Evolutionary conservation across 1,140 invertebrate genomes (phyloP), one percentile per base, ranked within the genome.

Genomic region (Temnothorax nylanderi): DNA sequence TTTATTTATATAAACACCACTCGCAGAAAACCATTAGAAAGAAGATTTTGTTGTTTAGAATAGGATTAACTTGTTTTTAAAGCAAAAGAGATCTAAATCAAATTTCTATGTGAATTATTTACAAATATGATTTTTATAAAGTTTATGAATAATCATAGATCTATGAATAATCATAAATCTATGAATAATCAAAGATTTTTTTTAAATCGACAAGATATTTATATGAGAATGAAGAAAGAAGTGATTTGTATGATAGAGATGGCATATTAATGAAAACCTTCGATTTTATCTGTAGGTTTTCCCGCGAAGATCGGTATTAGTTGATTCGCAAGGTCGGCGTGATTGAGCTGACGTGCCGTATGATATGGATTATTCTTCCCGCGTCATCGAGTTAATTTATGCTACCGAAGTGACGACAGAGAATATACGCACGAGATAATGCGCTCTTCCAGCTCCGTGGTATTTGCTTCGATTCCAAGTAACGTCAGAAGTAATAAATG

Each of bases 281-380:
- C 21, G 26, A 60, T 58, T 72, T 82, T 82, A 82, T 82, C 37
- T 72, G 32, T 44, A 72, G 49, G 69, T 72, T 89, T 90, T 92
- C 85, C 64, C 86, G 90, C 86, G 88, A 92, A 93, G 92, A 93
- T 93, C 91, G 90, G 88, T 89, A 75, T 75, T 85, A 92, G 90
- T 89, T 85, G 58, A 82, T 87, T 90, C 56, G 80, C 92, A 93
- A 94, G 93, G 93, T 93, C 93, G 89, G 69, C 71, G 82, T 93
- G 88, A 93, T 94, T 93, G 82, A 91, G 89, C 86, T 85, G 64
- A 58, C 56, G 84, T 87, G 88, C 87, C 86, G 85, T 82, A 88
- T 67, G 92, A 89, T 89, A 90, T 82, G 89, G 87, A 92, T 92
- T 93, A 88, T 86, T 92, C 87, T 91, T 90, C 91, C 78, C 85